A percentile compares a stretch with the other conserved stretches of the same genome.
Evolutionary conservation across 2,797 vertebrate genomes (phyloP).

Genomic region (Sorex maritimensis): DNA sequence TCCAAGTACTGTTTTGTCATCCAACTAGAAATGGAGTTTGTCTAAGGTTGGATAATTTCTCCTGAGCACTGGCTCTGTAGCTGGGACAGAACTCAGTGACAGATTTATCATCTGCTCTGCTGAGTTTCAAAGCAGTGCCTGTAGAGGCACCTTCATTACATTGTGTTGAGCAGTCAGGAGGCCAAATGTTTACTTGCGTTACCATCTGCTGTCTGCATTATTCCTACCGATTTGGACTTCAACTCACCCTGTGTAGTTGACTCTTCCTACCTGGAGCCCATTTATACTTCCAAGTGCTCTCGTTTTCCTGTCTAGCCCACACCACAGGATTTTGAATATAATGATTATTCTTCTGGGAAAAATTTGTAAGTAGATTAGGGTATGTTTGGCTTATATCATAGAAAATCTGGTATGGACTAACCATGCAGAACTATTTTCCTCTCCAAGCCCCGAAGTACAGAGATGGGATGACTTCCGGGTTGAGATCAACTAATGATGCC

Average conservation of each 20-base stretch:
- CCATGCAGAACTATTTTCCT: neutral
- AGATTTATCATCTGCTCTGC: constrained; percentile 75
- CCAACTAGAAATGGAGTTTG: neutral
- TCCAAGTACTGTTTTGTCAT: neutral
- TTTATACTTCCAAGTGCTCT: constrained; percentile 26
- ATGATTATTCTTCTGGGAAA: constrained; percentile 15
- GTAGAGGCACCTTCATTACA: constrained; percentile 69
- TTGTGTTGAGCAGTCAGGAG: constrained; percentile 73
- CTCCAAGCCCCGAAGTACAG: constrained; percentile 3
- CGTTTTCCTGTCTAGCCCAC: neutral
- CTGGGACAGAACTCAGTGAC: constrained; percentile 55
- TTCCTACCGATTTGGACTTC: constrained; percentile 61
- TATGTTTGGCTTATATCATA: neutral
- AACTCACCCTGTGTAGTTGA: neutral
- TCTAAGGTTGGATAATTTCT: constrained; percentile 56
- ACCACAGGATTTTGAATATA: constrained; percentile 1
- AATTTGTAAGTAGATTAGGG: neutral
- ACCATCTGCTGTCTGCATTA: constrained; percentile 79
- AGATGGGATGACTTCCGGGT: neutral
- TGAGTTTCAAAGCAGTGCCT: constrained; percentile 72
- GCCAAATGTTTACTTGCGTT: constrained; percentile 72
- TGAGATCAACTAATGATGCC: neutral
- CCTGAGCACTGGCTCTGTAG: constrained; percentile 36
- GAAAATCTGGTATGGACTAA: neutral
- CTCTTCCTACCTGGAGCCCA: constrained; percentile 29